Percentiles rank a stretch among this genome's conserved stretches.
Evolutionary conservation across 1,140 invertebrate species (phyloP).

Genomic region (Atta cephalotes): DNA sequence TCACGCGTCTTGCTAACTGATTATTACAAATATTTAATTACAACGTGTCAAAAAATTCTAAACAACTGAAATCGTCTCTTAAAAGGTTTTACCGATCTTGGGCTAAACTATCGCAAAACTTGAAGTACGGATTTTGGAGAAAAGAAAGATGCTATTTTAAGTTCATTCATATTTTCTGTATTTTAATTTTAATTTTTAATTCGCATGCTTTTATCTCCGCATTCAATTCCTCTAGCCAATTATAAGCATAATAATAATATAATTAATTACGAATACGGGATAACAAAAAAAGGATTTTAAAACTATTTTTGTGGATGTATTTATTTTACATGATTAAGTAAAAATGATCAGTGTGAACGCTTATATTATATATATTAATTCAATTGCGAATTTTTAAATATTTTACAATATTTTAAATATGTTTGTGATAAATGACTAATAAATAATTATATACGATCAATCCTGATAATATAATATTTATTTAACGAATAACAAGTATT

Average conservation of each 20-base stretch:
- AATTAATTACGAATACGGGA: not conserved
- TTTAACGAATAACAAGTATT: constrained; percentile 42
- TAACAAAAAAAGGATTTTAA: not conserved
- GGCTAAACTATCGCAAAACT: not conserved
- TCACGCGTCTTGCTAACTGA: constrained; percentile 70
- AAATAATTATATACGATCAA: constrained; percentile 40
- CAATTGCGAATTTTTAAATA: constrained; percentile 10
- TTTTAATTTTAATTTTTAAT: not conserved
- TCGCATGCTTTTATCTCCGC: not conserved
- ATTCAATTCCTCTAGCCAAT: not conserved
- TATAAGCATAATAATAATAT: not conserved
- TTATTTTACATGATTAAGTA: constrained; percentile 20
- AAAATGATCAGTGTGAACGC: not conserved
- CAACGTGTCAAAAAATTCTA: constrained; percentile 18
- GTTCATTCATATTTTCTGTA: not conserved
- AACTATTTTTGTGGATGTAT: not conserved
- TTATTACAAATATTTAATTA: constrained; percentile 74
- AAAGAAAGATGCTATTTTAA: not conserved
- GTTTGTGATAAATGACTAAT: constrained; percentile 22
- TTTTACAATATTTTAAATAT: constrained; percentile 24
- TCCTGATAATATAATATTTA: constrained; percentile 36
- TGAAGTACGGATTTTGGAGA: not conserved
- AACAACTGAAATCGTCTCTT: not conserved
- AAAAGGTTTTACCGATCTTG: not conserved
- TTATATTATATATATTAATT: constrained; percentile 19